phyloP scores from a whole-genome alignment of 2,888 invertebrate species.

The Onthophagus sagittarius region DNA sequence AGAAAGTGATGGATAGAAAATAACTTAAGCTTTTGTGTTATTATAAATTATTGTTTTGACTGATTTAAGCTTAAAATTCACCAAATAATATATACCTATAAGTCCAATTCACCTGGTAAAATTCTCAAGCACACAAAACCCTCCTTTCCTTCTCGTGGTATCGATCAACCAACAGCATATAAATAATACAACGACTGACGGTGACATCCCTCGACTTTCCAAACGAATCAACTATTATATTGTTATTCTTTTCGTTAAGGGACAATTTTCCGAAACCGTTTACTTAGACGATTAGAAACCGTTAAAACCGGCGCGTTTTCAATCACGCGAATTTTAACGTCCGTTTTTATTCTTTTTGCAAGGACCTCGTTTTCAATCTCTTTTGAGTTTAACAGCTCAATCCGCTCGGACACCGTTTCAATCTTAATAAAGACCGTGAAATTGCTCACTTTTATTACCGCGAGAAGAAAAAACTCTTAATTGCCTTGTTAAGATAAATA shows the following conservation, averaged over 20 bases:
- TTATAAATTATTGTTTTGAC: too few relatives aligned
- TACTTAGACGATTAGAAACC: background rate
- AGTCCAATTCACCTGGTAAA: background rate
- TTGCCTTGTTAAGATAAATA: background rate
- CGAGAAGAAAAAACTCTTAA: background rate
- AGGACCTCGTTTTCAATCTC: background rate
- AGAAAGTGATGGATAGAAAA: too few relatives aligned
- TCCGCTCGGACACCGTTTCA: background rate
- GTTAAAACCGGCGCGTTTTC: too few relatives aligned
- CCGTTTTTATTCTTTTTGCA: background rate
- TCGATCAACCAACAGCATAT: background rate
- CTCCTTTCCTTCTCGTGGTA: background rate
- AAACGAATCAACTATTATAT: background rate
- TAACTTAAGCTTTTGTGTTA: too few relatives aligned
- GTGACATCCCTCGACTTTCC: background rate
- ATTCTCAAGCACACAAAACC: background rate
- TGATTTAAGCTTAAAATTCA: too few relatives aligned
- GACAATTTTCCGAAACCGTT: background rate
- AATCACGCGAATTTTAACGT: background rate
- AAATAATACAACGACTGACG: background rate
- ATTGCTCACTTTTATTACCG: background rate
- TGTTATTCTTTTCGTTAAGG: background rate
- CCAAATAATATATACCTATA: background rate
- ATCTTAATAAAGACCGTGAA: background rate
- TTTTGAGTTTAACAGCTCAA: background rate